phyloP scores from a whole-genome alignment of 2,888 invertebrate genomes.

The Drosophila anomelani region DNA sequence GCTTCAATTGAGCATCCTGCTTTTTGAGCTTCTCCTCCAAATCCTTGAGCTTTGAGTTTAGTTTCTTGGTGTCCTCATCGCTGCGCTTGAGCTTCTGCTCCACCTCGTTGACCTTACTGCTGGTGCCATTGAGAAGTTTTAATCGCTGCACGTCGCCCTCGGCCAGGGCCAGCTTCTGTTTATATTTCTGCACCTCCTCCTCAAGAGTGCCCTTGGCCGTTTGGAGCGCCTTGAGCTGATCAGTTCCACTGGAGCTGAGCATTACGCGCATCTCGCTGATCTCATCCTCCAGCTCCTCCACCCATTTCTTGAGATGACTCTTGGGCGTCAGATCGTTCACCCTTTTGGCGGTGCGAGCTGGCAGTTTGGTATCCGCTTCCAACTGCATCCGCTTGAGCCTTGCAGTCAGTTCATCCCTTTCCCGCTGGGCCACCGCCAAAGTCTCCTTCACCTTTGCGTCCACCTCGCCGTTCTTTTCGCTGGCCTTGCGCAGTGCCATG shows the following conservation, averaged over 20 bases:
- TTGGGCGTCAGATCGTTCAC: conserved; percentile 87
- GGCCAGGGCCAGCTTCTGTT: conserved; percentile 88
- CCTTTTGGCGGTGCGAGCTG: conserved; percentile 90
- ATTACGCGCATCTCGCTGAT: conserved; percentile 86
- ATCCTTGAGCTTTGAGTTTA: conserved; percentile 86
- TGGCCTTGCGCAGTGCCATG: conserved; percentile 85
- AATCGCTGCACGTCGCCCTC: conserved; percentile 84
- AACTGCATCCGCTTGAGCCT: conserved; percentile 88
- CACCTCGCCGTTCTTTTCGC: conserved; percentile 83
- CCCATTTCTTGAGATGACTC: conserved; percentile 89
- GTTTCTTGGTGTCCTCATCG: conserved; percentile 88
- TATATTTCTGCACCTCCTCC: conserved; percentile 88
- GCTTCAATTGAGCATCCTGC: conserved; percentile 85
- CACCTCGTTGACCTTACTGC: conserved; percentile 87
- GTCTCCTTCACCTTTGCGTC: conserved; percentile 86
- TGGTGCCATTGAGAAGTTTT: conserved; percentile 77
- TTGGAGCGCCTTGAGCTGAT: conserved; percentile 86
- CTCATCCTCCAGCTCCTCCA: conserved; percentile 94
- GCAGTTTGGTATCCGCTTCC: conserved; percentile 88
- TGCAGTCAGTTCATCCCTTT: conserved; percentile 88
- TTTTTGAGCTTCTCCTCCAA: conserved; percentile 86
- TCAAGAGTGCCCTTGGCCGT: conserved; percentile 88
- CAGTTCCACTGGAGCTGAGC: conserved; percentile 83
- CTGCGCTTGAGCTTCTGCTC: conserved; percentile 89
- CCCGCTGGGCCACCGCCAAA: conserved; percentile 87